Conservation (phyloP, 2,113 vertebrate species). For the Spheniscus mendiculus region DNA sequence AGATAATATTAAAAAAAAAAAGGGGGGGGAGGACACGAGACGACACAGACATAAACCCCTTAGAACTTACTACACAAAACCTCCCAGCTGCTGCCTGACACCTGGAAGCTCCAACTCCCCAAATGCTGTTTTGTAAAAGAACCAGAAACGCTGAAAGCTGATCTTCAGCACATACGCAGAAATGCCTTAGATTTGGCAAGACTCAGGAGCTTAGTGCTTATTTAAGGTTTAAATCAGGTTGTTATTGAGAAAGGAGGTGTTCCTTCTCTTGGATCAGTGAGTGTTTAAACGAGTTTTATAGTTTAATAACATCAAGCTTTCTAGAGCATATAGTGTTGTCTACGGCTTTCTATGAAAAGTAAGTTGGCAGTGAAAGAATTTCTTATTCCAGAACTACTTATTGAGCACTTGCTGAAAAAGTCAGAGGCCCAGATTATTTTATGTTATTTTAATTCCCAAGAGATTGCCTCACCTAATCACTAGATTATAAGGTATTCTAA, state of each 20-base stretch:
- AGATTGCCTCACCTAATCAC: background rate
- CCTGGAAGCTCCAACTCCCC: background rate
- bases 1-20: background rate
- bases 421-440: background rate
- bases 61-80: background rate
- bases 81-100: background rate
- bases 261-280: background rate
- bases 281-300: background rate
- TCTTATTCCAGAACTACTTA: background rate
- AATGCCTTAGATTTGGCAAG: background rate
- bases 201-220: background rate
- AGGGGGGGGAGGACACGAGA: no score
- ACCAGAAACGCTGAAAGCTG: background rate
- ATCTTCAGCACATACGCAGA: background rate
- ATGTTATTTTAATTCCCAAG: background rate
- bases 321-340: background rate
- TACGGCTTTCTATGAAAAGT: background rate
- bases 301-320: background rate
- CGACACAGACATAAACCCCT: background rate
- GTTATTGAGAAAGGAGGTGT: background rate
- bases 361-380: background rate
- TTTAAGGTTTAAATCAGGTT: background rate
- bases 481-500: background rate
- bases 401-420: background rate
- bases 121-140: background rate